These are phyloP conservation scores for Beroe ovata DNA, from an alignment of 37 sponge, comb jelly and placozoan species.

Conservation along the genomic window DNA sequence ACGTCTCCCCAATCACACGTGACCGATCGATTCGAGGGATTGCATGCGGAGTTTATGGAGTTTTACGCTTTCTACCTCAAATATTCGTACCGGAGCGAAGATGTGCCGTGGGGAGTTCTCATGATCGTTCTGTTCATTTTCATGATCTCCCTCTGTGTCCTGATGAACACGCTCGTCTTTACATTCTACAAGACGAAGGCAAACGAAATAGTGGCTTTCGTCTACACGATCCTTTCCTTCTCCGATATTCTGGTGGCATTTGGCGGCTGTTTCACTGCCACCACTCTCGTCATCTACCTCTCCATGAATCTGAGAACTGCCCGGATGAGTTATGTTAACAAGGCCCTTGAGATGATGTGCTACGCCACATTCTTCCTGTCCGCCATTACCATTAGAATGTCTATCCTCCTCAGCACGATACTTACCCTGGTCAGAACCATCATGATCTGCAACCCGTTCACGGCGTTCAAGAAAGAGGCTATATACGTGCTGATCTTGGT, in stretches of 20 bases:
- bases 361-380: constrained; percentile 32
- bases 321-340: neutral
- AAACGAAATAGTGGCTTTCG: neutral
- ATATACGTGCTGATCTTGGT: neutral
- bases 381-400: neutral
- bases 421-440: constrained; percentile 21
- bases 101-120: neutral
- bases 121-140: constrained; percentile 10
- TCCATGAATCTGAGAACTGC: neutral
- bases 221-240: neutral
- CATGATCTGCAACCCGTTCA: constrained; percentile 24
- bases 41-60: constrained; percentile 26
- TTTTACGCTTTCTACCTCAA: constrained; percentile 18
- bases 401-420: neutral
- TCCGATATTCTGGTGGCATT: neutral
- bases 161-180: neutral
- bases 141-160: neutral
- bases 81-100: neutral
- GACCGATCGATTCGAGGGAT: neutral
- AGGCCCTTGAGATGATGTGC: neutral
- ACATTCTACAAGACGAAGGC: constrained; percentile 2
- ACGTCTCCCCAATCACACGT: too few species aligned
- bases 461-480: neutral
- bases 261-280: neutral
- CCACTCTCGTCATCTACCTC: neutral